Evolutionary conservation across 2,888 invertebrate genomes (phyloP).

Genomic region (Caenorhabditis uteleia): DNA sequence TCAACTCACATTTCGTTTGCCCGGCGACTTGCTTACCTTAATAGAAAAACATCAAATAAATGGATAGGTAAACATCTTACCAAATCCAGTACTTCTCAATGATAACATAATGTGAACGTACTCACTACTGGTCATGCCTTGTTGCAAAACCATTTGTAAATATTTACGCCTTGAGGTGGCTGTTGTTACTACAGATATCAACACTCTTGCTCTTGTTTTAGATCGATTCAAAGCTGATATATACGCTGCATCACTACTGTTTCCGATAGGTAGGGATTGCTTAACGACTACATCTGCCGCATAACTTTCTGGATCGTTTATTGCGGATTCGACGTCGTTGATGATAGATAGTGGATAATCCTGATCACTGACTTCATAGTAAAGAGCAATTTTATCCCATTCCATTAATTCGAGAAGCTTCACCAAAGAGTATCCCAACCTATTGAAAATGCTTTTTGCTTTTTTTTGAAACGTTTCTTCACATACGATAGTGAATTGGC

Average conservation of each 20-base stretch:
- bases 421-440: conserved; percentile 36
- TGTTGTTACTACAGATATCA: conserved; percentile 1
- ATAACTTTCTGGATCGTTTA: conserved; percentile 10
- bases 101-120: conserved; percentile 58
- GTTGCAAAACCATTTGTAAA: conserved; percentile 16
- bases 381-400: conserved; percentile 35
- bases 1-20: conserved; percentile 35
- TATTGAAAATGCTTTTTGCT: conserved; percentile 7
- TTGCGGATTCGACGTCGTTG: conserved; percentile 35
- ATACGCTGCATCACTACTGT: conserved; percentile 13
- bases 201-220: conserved; percentile 21
- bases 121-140: conserved; percentile 56
- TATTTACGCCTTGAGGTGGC: conserved; percentile 17
- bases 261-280: conserved; percentile 9
- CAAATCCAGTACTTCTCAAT: conserved; percentile 52
- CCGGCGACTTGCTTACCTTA: conserved; percentile 19
- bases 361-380: conserved; percentile 22
- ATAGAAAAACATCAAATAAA: conserved; percentile 1
- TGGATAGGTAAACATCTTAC: conserved; percentile 14
- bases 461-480: too few relatives aligned
- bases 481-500: conserved; percentile 36
- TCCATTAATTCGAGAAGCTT: conserved; percentile 41
- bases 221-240: conserved; percentile 8
- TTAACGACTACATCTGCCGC: conserved; percentile 24
- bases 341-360: conserved; percentile 31